These are phyloP conservation scores for Phengaris arion DNA, from an alignment of 2,888 invertebrate genomes.

Conservation along the genomic window DNA sequence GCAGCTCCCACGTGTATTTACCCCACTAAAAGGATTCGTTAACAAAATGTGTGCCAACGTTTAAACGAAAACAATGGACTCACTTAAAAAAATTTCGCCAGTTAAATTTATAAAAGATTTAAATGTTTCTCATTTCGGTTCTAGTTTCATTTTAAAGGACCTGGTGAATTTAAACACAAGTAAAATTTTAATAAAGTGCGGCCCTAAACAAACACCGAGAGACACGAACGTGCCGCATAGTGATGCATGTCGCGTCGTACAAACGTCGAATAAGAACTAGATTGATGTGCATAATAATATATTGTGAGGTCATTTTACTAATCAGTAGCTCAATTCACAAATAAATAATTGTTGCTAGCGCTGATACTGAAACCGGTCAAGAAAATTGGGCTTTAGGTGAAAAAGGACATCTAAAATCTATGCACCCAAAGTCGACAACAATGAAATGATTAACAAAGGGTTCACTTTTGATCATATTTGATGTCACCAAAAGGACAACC, in stretches of 20 bases:
- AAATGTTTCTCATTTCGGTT: conserved; percentile 45
- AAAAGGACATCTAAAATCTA: too few relatives aligned
- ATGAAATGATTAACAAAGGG: too few relatives aligned
- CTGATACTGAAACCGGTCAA: too few relatives aligned
- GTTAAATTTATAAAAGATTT: conserved; percentile 41
- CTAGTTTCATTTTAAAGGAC: conserved; percentile 46
- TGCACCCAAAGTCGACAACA: too few relatives aligned
- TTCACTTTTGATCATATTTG: too few relatives aligned
- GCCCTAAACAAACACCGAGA: conserved; percentile 42
- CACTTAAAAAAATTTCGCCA: conserved; percentile 7
- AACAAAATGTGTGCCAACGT: conserved; percentile 25
- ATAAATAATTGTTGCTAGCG: too few relatives aligned
- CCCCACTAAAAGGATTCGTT: conserved; percentile 20
- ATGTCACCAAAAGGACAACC: too few relatives aligned
- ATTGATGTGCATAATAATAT: not conserved
- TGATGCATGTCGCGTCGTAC: conserved; percentile 24
- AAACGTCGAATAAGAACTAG: not conserved
- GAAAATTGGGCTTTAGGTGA: too few relatives aligned
- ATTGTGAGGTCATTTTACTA: too few relatives aligned
- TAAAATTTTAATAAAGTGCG: conserved; percentile 44
- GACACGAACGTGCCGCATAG: conserved; percentile 31
- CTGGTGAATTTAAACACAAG: conserved; percentile 50
- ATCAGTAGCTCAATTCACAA: too few relatives aligned
- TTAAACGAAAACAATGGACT: conserved; percentile 18
- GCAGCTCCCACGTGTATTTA: conserved; percentile 6